A percentile compares a stretch with the other conserved stretches of the same genome.
Evolutionary conservation across 2,797 vertebrate genomes (phyloP).

Genomic region (Cheirogaleus major): DNA sequence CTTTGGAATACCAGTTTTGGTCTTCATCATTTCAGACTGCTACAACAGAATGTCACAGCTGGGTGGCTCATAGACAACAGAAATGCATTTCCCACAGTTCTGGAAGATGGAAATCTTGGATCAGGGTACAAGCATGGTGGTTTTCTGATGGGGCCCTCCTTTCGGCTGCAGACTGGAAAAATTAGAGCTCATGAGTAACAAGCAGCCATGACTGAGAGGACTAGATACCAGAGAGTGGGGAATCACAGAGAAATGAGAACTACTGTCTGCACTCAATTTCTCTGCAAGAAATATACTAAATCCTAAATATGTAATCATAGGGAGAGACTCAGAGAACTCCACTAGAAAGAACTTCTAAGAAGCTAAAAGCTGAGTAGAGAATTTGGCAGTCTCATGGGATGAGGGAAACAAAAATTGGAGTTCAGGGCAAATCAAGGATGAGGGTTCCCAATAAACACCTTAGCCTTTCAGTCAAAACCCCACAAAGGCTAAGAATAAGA

Average conservation of each 20-base stretch:
- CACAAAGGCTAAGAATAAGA: neutral
- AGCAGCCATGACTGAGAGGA: neutral
- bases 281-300: neutral
- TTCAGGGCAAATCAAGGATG: neutral
- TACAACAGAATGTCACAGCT: neutral
- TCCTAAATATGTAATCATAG: neutral
- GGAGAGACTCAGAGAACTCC: neutral
- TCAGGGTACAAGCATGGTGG: neutral
- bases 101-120: neutral
- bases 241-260: neutral
- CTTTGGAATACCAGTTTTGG: neutral
- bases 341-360: neutral
- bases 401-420: neutral
- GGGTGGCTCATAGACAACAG: neutral
- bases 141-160: neutral
- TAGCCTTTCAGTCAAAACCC: neutral
- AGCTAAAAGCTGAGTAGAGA: neutral
- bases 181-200: neutral
- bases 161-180: neutral
- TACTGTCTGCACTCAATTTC: neutral
- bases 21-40: neutral
- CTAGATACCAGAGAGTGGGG: fast-evolving
- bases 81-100: neutral
- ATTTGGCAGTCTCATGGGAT: neutral
- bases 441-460: neutral